These are phyloP conservation scores for Meteorus sp. DNA, from an alignment of 1,140 invertebrate genomes.

Conservation along the genomic window DNA sequence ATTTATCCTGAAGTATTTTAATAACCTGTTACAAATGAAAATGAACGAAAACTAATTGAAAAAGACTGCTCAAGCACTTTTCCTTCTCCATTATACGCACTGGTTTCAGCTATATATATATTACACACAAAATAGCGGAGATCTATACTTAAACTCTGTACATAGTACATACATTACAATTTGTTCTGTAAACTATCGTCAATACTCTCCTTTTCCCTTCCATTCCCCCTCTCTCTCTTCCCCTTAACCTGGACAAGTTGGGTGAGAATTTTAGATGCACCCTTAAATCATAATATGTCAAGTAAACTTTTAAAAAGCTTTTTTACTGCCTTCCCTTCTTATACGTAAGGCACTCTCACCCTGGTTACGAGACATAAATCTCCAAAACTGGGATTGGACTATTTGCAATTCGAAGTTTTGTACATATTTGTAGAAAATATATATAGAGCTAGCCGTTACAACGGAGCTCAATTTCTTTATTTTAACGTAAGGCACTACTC, in stretches of 20 bases:
- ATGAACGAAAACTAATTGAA: not conserved
- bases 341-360: constrained; percentile 2
- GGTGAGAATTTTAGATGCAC: no score
- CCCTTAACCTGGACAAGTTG: not conserved
- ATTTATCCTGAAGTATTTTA: not conserved
- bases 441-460: not conserved
- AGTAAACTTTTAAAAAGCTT: constrained; percentile 12
- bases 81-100: constrained; percentile 10
- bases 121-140: constrained; percentile 11
- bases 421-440: constrained; percentile 1
- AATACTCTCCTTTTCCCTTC: constrained; percentile 9
- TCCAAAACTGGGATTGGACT: no score
- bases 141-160: constrained; percentile 41
- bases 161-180: constrained; percentile 51
- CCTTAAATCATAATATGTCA: not conserved
- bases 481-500: no score
- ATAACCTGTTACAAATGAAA: constrained; percentile 1
- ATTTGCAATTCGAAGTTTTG: not conserved
- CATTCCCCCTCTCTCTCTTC: not conserved
- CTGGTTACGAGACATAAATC: constrained; percentile 1
- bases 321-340: not conserved
- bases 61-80: constrained; percentile 12
- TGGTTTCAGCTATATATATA: constrained; percentile 13
- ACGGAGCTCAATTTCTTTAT: no score
- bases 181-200: constrained; percentile 18